phyloP scores from a whole-genome alignment of 2,113 vertebrate genomes.

The Scartelaos histophorus region DNA sequence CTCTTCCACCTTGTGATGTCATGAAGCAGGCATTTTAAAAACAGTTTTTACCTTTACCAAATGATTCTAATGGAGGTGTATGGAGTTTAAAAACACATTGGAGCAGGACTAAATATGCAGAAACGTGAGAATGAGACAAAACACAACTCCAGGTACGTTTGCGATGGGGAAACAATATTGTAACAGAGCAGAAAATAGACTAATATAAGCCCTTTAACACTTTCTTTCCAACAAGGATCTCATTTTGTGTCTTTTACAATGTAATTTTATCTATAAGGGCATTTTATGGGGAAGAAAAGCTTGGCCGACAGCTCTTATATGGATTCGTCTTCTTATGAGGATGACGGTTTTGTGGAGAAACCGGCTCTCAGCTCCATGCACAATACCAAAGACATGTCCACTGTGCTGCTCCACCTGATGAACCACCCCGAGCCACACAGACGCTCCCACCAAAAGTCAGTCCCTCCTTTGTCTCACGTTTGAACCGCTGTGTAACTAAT shows the following conservation, averaged over 20 bases:
- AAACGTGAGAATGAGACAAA: too few species aligned
- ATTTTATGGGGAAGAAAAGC: slow-evolving; percentile 97
- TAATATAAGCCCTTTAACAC: too few species aligned
- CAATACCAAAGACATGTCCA: slow-evolving; percentile 64
- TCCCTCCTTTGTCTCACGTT: not conserved
- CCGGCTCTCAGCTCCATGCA: slow-evolving; percentile 42
- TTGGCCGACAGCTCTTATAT: slow-evolving; percentile 60
- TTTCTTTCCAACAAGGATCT: not conserved
- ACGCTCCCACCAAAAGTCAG: slow-evolving; percentile 41
- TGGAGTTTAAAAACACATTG: too few species aligned
- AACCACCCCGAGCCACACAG: slow-evolving; percentile 63
- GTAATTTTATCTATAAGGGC: slow-evolving; percentile 74
- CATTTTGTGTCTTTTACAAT: not conserved
- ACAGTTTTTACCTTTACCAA: too few species aligned
- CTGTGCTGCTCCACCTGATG: slow-evolving; percentile 74
- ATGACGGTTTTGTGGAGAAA: slow-evolving; percentile 25
- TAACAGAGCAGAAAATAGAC: too few species aligned
- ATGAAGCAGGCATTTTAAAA: too few species aligned
- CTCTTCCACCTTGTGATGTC: too few species aligned
- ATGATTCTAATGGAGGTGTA: too few species aligned
- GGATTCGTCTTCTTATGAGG: slow-evolving; percentile 43
- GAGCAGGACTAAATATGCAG: too few species aligned
- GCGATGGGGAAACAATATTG: too few species aligned
- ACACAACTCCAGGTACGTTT: too few species aligned
- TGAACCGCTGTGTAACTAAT: not conserved